Evolutionary conservation across 2,797 vertebrate genomes (phyloP).

Genomic region (Ibycter americanus): DNA sequence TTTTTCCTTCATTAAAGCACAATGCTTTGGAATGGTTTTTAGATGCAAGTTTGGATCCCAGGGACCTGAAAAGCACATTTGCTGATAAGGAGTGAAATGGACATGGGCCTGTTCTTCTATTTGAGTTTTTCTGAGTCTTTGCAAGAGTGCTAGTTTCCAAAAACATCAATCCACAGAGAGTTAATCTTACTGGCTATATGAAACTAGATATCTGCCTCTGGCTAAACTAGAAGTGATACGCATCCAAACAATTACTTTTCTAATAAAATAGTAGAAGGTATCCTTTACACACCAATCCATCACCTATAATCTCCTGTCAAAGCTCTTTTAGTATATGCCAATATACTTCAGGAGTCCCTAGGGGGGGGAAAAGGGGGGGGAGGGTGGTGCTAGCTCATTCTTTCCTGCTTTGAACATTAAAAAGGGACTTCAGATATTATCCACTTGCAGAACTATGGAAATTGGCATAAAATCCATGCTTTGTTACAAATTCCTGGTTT

Average conservation of each 20-base stretch:
- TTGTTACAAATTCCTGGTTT: background rate
- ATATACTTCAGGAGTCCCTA: background rate
- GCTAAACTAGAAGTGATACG: conserved; percentile 8
- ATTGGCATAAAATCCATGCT: background rate
- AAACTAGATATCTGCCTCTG: background rate
- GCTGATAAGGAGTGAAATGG: background rate
- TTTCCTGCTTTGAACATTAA: background rate
- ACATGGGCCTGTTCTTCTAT: background rate
- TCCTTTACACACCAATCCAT: background rate
- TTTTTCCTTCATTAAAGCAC: background rate
- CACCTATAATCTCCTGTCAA: background rate
- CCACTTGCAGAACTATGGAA: background rate
- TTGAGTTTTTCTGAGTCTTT: background rate
- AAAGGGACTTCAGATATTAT: background rate
- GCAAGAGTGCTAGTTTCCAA: background rate
- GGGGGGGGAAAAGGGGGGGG: accelerated
- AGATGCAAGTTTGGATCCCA: background rate
- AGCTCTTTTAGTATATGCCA: background rate
- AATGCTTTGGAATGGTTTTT: background rate
- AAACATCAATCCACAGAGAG: background rate
- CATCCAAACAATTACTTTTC: conserved; percentile 25
- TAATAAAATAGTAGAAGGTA: conserved; percentile 1
- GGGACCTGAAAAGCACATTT: background rate
- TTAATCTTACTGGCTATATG: background rate
- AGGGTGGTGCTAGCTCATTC: background rate